phyloP scores from a whole-genome alignment of 23 tunicate species.

The Corella eumyota region DNA sequence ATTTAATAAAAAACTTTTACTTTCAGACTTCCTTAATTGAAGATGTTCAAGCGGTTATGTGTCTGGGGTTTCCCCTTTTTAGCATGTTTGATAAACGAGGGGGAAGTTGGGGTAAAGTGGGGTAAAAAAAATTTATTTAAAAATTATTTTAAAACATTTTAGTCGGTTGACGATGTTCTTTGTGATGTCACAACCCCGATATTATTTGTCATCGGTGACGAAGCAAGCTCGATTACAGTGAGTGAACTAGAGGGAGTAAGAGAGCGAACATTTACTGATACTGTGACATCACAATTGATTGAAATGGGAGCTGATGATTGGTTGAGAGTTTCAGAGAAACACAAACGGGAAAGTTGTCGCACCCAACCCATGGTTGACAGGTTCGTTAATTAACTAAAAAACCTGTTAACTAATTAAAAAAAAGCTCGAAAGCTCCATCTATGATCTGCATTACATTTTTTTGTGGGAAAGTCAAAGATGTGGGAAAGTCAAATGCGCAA shows the following conservation, averaged over 20 bases:
- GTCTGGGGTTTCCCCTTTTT: slow-evolving; percentile 70
- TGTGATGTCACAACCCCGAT: slow-evolving; percentile 71
- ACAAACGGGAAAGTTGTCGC: slow-evolving; percentile 18
- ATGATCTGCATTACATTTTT: too few species aligned
- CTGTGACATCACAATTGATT: slow-evolving; percentile 31
- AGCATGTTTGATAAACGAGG: slow-evolving; percentile 72
- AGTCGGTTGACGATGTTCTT: slow-evolving; percentile 64
- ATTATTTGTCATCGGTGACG: slow-evolving; percentile 62
- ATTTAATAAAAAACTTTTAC: too few species aligned
- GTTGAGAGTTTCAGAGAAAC: slow-evolving; percentile 47
- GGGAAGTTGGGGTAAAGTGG: slow-evolving; percentile 17
- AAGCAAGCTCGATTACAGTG: slow-evolving; percentile 38
- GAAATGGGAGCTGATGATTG: slow-evolving; percentile 77
- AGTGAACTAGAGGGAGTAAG: slow-evolving; percentile 53
- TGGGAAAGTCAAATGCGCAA: too few species aligned
- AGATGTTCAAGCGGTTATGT: slow-evolving; percentile 65
- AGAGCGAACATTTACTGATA: slow-evolving; percentile 30
- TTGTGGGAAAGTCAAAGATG: too few species aligned
- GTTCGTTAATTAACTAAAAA: too few species aligned
- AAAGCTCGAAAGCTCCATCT: too few species aligned
- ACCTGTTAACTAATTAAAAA: too few species aligned
- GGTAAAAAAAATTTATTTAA: too few species aligned
- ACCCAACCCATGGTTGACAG: slow-evolving; percentile 78
- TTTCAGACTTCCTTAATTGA: slow-evolving; percentile 63
- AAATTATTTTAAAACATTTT: too few species aligned